A percentile compares a stretch with the other conserved stretches of the same genome.
Conservation (phyloP, 2,113 vertebrate genomes). For the Pleuronectes platessa region DNA sequence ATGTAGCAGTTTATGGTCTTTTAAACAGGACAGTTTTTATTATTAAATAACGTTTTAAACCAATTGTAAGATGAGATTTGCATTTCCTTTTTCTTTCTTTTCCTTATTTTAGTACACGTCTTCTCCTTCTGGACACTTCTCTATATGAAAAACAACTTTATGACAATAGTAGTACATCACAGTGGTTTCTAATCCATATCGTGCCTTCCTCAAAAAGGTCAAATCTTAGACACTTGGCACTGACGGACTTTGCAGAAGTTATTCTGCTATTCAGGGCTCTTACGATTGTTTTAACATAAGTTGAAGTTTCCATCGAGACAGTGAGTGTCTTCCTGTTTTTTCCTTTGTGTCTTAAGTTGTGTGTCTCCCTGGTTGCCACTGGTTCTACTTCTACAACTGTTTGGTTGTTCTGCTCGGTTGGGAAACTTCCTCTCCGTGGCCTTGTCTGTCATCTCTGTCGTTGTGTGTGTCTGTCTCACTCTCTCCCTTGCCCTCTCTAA, state of each 20-base stretch:
- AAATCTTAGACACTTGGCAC: conserved; percentile 19
- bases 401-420: not conserved
- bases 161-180: conserved; percentile 18
- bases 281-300: conserved; percentile 1
- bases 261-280: not conserved
- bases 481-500: conserved; percentile 23
- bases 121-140: not conserved
- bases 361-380: conserved; percentile 22
- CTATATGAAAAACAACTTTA: too few relatives aligned
- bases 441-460: conserved; percentile 14
- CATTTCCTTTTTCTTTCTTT: too few relatives aligned
- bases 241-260: not conserved
- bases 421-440: conserved; percentile 10
- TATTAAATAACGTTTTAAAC: too few relatives aligned
- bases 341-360: not conserved
- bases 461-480: conserved; percentile 24
- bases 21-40: too few relatives aligned
- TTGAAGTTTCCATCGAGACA: conserved; percentile 14
- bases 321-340: conserved; percentile 10
- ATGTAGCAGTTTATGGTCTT: too few relatives aligned
- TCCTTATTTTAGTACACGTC: not conserved
- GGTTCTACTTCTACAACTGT: conserved; percentile 38
- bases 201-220: conserved; percentile 31
- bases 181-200: conserved; percentile 17
- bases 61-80: not conserved